Evolutionary conservation across 35 echinoderm and acorn worm genomes (phyloP).

Genomic region (Apostichopus californicus): DNA sequence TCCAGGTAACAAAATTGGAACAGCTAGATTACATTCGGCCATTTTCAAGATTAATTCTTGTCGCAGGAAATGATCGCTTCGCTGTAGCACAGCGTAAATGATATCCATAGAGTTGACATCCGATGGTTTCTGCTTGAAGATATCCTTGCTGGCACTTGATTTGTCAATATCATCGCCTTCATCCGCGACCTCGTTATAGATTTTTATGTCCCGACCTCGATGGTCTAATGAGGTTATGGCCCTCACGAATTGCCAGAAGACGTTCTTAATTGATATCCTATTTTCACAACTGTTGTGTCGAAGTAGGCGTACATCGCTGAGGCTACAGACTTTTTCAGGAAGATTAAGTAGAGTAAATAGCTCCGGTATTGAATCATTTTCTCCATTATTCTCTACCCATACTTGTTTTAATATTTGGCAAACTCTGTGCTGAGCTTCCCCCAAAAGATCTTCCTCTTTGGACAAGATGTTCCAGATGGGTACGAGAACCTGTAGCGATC

Average conservation of each 20-base stretch:
- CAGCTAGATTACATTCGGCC: constrained; percentile 33
- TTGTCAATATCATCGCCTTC: not conserved
- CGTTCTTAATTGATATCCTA: not conserved
- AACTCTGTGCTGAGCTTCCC: not conserved
- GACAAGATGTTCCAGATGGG: constrained; percentile 9
- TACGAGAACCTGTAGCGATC: not conserved
- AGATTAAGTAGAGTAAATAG: not conserved
- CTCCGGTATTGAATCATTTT: not conserved
- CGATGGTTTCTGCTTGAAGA: no score
- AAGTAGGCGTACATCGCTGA: not conserved
- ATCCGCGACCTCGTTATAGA: not conserved
- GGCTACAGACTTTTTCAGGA: not conserved
- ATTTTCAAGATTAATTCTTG: constrained; percentile 39
- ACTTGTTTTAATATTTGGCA: not conserved
- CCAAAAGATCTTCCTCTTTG: not conserved
- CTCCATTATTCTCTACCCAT: no score
- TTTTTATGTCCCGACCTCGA: not conserved
- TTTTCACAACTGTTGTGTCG: not conserved
- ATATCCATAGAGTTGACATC: constrained; percentile 23
- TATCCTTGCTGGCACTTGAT: no score
- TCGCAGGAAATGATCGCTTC: constrained; percentile 18
- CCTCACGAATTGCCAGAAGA: not conserved
- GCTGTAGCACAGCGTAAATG: not conserved
- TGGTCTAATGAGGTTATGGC: not conserved
- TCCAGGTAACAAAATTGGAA: constrained; percentile 25